A percentile compares a stretch with the other conserved stretches of the same genome.
These are phyloP conservation scores for Danio tinwini DNA, from an alignment of 2,797 vertebrate species.

Conservation along the genomic window DNA sequence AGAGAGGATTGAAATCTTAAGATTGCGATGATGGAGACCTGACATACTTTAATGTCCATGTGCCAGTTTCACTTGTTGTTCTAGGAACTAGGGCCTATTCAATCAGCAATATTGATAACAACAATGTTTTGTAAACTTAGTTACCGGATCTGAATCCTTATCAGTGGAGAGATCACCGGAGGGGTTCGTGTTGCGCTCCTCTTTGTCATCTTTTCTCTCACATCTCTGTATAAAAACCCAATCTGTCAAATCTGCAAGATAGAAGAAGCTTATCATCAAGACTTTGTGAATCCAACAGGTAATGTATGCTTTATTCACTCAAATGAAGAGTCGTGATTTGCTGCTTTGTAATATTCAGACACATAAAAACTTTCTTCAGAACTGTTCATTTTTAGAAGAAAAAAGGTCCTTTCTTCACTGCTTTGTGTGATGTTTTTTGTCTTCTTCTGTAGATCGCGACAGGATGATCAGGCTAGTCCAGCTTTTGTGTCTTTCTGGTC, in stretches of 20 bases:
- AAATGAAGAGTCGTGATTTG: neutral
- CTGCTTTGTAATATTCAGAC: neutral
- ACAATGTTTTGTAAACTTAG: conserved; percentile 43
- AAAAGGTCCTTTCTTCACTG: neutral
- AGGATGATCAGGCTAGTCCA: conserved; percentile 69
- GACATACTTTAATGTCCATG: neutral
- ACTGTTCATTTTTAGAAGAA: neutral
- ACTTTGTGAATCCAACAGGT: conserved; percentile 4
- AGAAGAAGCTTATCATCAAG: conserved; percentile 56
- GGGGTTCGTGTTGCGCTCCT: conserved; percentile 70
- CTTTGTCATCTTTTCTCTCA: conserved; percentile 63
- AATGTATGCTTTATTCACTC: neutral
- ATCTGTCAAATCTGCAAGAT: conserved; percentile 24
- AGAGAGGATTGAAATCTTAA: neutral
- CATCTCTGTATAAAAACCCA: conserved; percentile 57
- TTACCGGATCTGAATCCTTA: conserved; percentile 38
- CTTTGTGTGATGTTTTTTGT: neutral
- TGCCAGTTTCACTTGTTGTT: neutral
- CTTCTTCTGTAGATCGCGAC: neutral
- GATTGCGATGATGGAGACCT: neutral
- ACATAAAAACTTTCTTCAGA: neutral
- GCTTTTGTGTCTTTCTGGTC: conserved; percentile 67
- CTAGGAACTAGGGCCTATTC: conserved; percentile 5
- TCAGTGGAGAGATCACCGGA: conserved; percentile 33
- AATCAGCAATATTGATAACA: conserved; percentile 14